Conservation (phyloP, 2,888 invertebrate genomes). For the Lasioglossum morio region DNA sequence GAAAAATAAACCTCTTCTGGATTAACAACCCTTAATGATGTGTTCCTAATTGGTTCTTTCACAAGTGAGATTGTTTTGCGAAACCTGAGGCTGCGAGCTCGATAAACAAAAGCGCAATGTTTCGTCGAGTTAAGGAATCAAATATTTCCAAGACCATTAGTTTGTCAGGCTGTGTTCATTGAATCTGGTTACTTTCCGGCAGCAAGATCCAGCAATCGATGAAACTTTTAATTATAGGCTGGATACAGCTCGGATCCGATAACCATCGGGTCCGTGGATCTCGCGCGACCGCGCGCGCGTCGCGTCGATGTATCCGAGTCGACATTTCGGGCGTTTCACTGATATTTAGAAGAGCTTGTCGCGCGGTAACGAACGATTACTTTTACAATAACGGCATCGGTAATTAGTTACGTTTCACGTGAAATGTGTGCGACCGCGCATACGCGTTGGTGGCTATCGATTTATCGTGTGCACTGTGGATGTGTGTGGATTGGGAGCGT, state of each 20-base stretch:
- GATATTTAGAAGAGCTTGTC: slow-evolving; percentile 44
- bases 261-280: background rate
- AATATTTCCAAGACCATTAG: background rate
- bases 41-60: too few relatives aligned
- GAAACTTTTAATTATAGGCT: background rate
- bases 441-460: slow-evolving; percentile 60
- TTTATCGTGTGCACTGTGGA: slow-evolving; percentile 60
- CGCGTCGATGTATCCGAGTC: slow-evolving; percentile 6
- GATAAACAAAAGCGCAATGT: too few relatives aligned
- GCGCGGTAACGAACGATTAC: slow-evolving; percentile 60
- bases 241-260: background rate
- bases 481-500: slow-evolving; percentile 54
- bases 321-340: slow-evolving; percentile 44
- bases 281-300: background rate
- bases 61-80: too few relatives aligned
- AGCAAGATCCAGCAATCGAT: background rate
- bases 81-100: too few relatives aligned
- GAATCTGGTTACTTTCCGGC: background rate
- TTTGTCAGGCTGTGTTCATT: background rate
- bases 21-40: too few relatives aligned
- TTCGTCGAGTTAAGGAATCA: background rate
- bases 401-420: slow-evolving; percentile 69
- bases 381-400: slow-evolving; percentile 68
- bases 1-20: too few relatives aligned
- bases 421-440: slow-evolving; percentile 64